Percentiles rank a stretch among this genome's conserved stretches.
phyloP scores from a whole-genome alignment of 2,113 vertebrate species.

The Macheiramphus alcinus region DNA sequence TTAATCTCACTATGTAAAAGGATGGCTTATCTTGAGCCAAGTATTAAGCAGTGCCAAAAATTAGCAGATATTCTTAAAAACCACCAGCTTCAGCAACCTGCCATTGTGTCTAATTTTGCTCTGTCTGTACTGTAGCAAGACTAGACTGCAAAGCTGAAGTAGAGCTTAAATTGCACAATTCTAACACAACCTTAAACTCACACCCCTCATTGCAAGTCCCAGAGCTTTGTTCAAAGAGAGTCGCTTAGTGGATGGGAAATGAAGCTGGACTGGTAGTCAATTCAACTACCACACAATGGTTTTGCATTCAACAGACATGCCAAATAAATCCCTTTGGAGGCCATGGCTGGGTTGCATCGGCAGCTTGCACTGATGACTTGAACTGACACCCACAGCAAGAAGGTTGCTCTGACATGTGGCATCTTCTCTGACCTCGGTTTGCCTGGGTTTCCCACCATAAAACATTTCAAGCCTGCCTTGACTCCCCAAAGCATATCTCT shows the following conservation, averaged over 20 bases:
- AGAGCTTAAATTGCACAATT: background rate
- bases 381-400: background rate
- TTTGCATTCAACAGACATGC: background rate
- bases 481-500: background rate
- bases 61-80: background rate
- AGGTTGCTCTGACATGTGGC: background rate
- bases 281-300: background rate
- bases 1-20: background rate
- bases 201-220: background rate
- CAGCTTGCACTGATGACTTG: background rate
- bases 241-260: fast-evolving
- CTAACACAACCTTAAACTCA: background rate
- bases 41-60: background rate
- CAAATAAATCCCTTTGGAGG: background rate
- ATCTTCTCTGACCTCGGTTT: background rate
- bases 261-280: background rate
- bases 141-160: background rate
- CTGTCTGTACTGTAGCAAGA: background rate
- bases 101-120: background rate
- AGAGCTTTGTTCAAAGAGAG: background rate
- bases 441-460: background rate
- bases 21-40: background rate
- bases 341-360: fast-evolving
- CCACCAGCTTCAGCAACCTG: background rate
- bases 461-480: background rate